Percentiles rank a stretch among this genome's conserved stretches.
Evolutionary conservation across 2,888 invertebrate species (phyloP).

Genomic region (Melinaea menophilus): DNA sequence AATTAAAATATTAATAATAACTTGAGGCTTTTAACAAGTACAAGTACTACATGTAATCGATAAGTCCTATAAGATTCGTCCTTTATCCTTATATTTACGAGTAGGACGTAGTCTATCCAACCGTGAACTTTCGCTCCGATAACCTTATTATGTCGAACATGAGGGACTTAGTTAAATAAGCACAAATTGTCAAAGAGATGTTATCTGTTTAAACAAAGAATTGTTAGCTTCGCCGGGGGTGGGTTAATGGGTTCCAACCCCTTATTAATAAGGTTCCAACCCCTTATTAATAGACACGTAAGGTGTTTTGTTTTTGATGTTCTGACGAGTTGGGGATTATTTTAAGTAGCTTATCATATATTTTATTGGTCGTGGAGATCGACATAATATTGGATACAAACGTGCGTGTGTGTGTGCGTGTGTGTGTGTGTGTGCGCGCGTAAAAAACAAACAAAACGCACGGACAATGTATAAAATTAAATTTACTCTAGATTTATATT

Average conservation of each 20-base stretch:
- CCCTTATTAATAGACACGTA: constrained; percentile 65
- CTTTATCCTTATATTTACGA: not conserved
- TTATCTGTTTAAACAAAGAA: constrained; percentile 76
- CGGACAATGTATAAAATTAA: too few relatives aligned
- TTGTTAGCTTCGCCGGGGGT: constrained; percentile 71
- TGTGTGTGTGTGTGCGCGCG: too few relatives aligned
- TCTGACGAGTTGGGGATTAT: constrained; percentile 28
- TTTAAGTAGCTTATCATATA: constrained; percentile 27
- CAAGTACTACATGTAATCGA: not conserved
- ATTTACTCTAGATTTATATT: too few relatives aligned
- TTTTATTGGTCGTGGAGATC: too few relatives aligned
- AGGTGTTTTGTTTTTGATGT: constrained; percentile 42
- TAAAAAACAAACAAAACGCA: too few relatives aligned
- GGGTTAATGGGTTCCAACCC: constrained; percentile 72
- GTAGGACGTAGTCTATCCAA: not conserved
- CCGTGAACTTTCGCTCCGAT: constrained; percentile 1
- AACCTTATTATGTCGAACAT: not conserved
- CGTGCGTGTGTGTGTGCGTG: too few relatives aligned
- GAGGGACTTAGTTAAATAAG: constrained; percentile 70
- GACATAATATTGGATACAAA: too few relatives aligned
- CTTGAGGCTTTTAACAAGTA: not conserved
- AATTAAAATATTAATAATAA: not conserved
- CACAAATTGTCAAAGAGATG: constrained; percentile 78
- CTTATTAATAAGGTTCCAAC: constrained; percentile 63
- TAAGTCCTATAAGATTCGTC: not conserved